These are phyloP conservation scores for Melieria omissa DNA, from an alignment of 2,888 invertebrate species.

Conservation along the genomic window DNA sequence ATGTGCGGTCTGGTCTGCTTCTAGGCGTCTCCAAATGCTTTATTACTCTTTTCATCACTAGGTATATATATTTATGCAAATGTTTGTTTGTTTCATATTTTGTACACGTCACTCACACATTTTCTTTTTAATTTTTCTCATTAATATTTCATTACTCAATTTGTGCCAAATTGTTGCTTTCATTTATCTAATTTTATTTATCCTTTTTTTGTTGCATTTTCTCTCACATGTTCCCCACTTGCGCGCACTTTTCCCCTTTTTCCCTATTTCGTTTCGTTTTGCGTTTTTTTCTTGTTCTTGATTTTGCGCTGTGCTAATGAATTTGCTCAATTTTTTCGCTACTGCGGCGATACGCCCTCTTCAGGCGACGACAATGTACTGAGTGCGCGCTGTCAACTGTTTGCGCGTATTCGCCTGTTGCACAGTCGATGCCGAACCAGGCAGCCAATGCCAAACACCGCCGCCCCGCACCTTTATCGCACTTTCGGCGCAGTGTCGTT, in stretches of 20 bases:
- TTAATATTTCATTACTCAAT: too few species aligned
- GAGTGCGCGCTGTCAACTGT: slow-evolving; percentile 4
- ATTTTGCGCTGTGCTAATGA: slow-evolving; percentile 4
- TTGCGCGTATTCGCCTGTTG: slow-evolving; percentile 25
- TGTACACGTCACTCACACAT: neutral
- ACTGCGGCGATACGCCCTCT: slow-evolving; percentile 30
- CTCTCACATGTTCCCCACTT: neutral
- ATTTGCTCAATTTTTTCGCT: slow-evolving; percentile 7
- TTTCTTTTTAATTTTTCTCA: too few species aligned
- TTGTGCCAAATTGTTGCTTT: too few species aligned
- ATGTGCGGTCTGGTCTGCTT: too few species aligned
- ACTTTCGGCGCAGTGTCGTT: too few species aligned
- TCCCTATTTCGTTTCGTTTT: slow-evolving; percentile 9
- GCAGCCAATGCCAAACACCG: too few species aligned
- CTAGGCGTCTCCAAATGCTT: too few species aligned
- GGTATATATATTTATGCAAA: neutral
- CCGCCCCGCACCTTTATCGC: too few species aligned
- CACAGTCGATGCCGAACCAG: slow-evolving; percentile 12
- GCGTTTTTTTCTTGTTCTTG: neutral
- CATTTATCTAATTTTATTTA: neutral
- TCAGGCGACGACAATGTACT: slow-evolving; percentile 28
- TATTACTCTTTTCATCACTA: too few species aligned
- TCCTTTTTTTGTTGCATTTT: neutral
- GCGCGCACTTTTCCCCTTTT: neutral
- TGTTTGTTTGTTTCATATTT: neutral